These are phyloP conservation scores for Hypotaenidia philippensis DNA, from an alignment of 2,797 vertebrate species.

Conservation along the genomic window DNA sequence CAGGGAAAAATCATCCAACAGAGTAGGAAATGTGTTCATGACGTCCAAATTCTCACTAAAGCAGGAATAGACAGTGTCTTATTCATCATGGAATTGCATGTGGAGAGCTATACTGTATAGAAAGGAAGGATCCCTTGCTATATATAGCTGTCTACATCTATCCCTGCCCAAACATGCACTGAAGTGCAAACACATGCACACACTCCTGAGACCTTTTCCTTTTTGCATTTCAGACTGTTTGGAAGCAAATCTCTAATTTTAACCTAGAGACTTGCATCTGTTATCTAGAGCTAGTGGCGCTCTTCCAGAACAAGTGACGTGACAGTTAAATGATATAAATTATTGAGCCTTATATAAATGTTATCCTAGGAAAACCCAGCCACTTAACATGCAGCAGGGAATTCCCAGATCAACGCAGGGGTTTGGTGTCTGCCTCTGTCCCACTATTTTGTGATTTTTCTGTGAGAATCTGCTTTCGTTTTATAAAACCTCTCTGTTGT, in stretches of 20 bases:
- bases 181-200: fast-evolving
- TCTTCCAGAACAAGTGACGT: not conserved
- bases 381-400: not conserved
- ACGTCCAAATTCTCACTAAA: not conserved
- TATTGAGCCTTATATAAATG: not conserved
- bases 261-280: not conserved
- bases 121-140: not conserved
- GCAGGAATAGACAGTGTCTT: not conserved
- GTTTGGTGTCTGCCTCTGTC: not conserved
- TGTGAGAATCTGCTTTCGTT: not conserved
- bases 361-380: not conserved
- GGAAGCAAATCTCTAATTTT: not conserved
- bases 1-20: slow-evolving; percentile 5
- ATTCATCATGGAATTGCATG: not conserved
- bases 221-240: not conserved
- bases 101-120: not conserved
- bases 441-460: not conserved
- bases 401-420: not conserved
- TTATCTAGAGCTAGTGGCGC: not conserved
- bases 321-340: not conserved
- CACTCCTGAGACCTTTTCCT: not conserved
- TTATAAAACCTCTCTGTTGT: not conserved
- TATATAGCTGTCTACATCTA: not conserved
- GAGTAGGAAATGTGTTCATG: slow-evolving; percentile 35
- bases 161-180: not conserved